Conservation (phyloP, 2,113 vertebrate genomes). For the Irena cyanogastra region DNA sequence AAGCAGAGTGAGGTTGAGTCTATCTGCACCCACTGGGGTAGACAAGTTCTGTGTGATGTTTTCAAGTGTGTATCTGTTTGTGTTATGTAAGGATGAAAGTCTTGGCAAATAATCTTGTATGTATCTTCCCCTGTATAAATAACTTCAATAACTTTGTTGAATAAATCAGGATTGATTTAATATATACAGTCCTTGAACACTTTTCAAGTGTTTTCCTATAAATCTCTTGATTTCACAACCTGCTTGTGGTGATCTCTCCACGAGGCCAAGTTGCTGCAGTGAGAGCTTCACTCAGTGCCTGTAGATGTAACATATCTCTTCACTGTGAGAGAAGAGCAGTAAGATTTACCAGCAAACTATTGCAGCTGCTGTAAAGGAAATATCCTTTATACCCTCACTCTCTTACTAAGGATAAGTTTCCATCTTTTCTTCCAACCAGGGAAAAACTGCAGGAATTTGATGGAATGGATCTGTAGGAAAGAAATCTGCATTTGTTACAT, state of each 20-base stretch:
- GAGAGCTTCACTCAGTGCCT: neutral
- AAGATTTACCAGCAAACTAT: neutral
- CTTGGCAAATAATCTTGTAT: neutral
- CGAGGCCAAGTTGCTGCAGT: neutral
- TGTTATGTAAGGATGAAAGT: neutral
- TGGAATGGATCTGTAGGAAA: neutral
- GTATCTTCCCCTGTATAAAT: neutral
- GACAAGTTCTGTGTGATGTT: neutral
- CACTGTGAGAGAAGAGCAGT: neutral
- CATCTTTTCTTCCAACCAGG: neutral
- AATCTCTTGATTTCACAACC: neutral
- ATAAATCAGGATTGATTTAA: conserved; percentile 10
- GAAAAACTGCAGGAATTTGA: neutral
- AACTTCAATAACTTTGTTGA: neutral
- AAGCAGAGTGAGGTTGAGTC: neutral
- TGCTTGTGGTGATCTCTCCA: neutral
- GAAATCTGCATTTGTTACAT: neutral
- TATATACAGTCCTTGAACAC: neutral
- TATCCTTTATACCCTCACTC: neutral
- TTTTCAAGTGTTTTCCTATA: conserved; percentile 24
- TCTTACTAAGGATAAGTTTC: neutral
- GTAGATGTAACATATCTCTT: neutral
- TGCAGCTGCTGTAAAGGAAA: neutral
- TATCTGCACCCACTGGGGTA: neutral
- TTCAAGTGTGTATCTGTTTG: neutral